Evolutionary conservation across 2,797 vertebrate species (phyloP).

Genomic region (Hydrolagus colliei): DNA sequence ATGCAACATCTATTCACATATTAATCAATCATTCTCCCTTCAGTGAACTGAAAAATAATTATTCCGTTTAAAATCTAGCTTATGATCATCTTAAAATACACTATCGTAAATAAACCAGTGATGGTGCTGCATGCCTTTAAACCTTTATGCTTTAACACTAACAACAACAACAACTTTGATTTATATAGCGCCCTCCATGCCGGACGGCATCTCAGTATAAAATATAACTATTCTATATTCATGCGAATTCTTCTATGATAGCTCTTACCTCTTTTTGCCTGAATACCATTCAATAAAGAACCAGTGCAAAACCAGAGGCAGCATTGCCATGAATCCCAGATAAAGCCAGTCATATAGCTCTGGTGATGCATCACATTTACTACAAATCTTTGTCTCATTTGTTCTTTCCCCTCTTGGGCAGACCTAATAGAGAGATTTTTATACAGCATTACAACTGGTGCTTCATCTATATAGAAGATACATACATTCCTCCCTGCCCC

Average conservation of each 20-base stretch:
- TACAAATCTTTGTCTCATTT: conserved; percentile 72
- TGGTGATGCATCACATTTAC: conserved; percentile 69
- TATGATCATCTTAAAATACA: background rate
- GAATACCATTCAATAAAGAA: conserved; percentile 99
- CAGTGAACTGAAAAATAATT: background rate
- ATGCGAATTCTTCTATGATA: background rate
- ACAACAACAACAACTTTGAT: too few relatives aligned
- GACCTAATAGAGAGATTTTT: conserved; percentile 55
- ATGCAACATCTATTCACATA: too few relatives aligned
- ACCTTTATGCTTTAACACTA: too few relatives aligned
- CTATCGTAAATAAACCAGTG: background rate
- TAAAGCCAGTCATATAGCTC: conserved; percentile 96
- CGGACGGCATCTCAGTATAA: too few relatives aligned
- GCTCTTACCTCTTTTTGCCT: conserved; percentile 84
- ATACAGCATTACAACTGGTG: too few relatives aligned
- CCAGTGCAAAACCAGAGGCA: conserved; percentile 91
- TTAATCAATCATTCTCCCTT: background rate
- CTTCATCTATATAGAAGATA: too few relatives aligned
- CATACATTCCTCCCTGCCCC: too few relatives aligned
- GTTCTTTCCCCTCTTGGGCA: conserved; percentile 86
- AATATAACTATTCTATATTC: background rate
- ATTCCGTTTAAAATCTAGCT: background rate
- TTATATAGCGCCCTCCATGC: too few relatives aligned
- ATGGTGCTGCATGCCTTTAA: background rate
- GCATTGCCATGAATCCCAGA: conserved; percentile 94